Conservation (phyloP, 2,888 invertebrate species). For the Ectropis crepuscularia region DNA sequence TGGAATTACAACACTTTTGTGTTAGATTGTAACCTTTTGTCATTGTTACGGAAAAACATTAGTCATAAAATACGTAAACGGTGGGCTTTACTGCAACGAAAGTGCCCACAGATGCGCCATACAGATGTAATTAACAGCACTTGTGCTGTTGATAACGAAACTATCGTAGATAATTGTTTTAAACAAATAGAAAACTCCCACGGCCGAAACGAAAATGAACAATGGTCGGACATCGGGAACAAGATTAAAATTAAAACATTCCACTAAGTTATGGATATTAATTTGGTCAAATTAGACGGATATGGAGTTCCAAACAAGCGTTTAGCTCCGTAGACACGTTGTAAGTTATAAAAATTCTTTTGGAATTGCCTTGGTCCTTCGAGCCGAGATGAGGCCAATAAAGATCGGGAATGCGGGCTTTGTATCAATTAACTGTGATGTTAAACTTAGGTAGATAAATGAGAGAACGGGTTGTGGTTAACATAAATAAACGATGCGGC, state of each 20-base stretch:
- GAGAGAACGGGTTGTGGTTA: slow-evolving; percentile 51
- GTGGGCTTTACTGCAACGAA: slow-evolving; percentile 46
- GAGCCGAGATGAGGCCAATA: slow-evolving; percentile 56
- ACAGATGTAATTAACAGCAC: slow-evolving; percentile 3
- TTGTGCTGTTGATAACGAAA: slow-evolving; percentile 7
- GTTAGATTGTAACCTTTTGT: slow-evolving; percentile 80
- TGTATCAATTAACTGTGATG: slow-evolving; percentile 77
- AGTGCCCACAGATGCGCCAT: slow-evolving; percentile 16
- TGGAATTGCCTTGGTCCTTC: slow-evolving; percentile 51
- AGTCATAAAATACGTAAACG: slow-evolving; percentile 71
- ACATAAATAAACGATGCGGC: slow-evolving; percentile 54
- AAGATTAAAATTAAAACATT: slow-evolving; percentile 36
- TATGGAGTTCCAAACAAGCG: slow-evolving; percentile 25
- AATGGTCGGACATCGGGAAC: slow-evolving; percentile 19
- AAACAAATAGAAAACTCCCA: slow-evolving; percentile 15
- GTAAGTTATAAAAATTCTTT: slow-evolving; percentile 60
- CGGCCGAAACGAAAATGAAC: slow-evolving; percentile 9
- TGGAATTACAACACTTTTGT: slow-evolving; percentile 78
- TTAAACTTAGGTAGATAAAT: slow-evolving; percentile 62
- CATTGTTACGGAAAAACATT: slow-evolving; percentile 72
- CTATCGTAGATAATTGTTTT: neutral
- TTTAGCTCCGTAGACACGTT: slow-evolving; percentile 31
- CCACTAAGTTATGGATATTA: slow-evolving; percentile 35
- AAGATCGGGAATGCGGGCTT: slow-evolving; percentile 70
- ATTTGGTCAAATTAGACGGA: slow-evolving; percentile 37